Conservation (phyloP, 53 echinoderm and acorn worm genomes). For the Antedon mediterranea region DNA sequence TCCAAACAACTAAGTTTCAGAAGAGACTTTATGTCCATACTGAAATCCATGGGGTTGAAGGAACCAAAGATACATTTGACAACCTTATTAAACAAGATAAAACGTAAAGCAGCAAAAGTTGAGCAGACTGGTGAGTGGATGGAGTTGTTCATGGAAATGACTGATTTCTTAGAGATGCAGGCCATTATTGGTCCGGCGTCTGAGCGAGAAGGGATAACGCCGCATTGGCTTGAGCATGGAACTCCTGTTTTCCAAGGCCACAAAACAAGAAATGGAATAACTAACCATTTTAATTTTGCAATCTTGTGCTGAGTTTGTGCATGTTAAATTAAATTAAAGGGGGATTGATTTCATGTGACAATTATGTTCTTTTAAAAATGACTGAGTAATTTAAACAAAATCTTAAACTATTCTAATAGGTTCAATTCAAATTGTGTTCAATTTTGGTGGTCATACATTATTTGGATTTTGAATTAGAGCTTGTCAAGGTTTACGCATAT, state of each 20-base stretch:
- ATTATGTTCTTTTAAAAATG: too few species aligned
- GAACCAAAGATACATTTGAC: slow-evolving; percentile 18
- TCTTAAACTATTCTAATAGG: too few species aligned
- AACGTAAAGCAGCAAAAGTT: neutral
- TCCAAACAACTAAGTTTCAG: slow-evolving; percentile 14
- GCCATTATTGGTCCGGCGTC: slow-evolving; percentile 23
- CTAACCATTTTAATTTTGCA: too few species aligned
- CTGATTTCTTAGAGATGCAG: neutral
- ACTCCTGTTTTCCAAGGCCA: neutral
- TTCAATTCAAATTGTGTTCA: too few species aligned
- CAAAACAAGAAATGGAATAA: too few species aligned
- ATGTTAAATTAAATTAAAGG: too few species aligned
- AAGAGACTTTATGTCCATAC: slow-evolving; percentile 17
- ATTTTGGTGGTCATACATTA: too few species aligned
- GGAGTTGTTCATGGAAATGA: slow-evolving; percentile 1
- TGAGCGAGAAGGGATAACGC: slow-evolving; percentile 14
- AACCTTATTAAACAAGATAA: neutral
- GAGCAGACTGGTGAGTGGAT: neutral
- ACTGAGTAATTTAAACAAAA: too few species aligned
- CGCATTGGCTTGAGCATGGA: slow-evolving; percentile 19
- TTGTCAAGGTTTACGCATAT: too few species aligned
- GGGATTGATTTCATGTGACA: too few species aligned
- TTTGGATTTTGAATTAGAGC: too few species aligned
- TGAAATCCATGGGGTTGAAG: slow-evolving; percentile 19
- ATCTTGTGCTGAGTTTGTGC: too few species aligned